These are phyloP conservation scores for Malurus leucopterus DNA, from an alignment of 2,797 vertebrate species.

Conservation along the genomic window DNA sequence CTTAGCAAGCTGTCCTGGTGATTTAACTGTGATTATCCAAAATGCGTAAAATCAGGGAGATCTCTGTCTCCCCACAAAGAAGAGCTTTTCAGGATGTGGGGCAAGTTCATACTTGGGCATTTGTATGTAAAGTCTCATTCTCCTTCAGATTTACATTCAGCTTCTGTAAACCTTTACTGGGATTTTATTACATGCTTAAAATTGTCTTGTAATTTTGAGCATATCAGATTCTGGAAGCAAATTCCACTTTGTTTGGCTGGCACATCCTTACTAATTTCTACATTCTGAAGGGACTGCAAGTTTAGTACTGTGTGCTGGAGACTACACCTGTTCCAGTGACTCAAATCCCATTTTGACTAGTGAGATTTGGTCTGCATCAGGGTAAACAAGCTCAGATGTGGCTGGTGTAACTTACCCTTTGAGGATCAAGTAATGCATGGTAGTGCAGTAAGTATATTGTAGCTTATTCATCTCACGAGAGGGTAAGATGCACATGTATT, in stretches of 20 bases:
- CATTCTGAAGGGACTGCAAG: neutral
- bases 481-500: fast-evolving
- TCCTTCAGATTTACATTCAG: neutral
- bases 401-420: neutral
- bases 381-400: neutral
- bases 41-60: neutral
- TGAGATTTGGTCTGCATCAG: neutral
- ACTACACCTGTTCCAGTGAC: neutral
- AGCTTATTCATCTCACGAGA: neutral
- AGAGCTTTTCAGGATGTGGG: neutral
- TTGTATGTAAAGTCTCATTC: neutral
- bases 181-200: neutral
- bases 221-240: neutral
- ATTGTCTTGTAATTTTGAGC: neutral
- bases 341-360: neutral
- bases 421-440: fast-evolving
- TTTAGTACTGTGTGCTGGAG: neutral
- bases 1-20: neutral
- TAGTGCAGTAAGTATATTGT: neutral
- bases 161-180: neutral
- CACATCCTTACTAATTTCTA: neutral
- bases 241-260: neutral
- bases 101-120: neutral
- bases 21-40: neutral
- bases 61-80: neutral